phyloP scores from a whole-genome alignment of 2,113 vertebrate species.

The Corythornis cristatus region DNA sequence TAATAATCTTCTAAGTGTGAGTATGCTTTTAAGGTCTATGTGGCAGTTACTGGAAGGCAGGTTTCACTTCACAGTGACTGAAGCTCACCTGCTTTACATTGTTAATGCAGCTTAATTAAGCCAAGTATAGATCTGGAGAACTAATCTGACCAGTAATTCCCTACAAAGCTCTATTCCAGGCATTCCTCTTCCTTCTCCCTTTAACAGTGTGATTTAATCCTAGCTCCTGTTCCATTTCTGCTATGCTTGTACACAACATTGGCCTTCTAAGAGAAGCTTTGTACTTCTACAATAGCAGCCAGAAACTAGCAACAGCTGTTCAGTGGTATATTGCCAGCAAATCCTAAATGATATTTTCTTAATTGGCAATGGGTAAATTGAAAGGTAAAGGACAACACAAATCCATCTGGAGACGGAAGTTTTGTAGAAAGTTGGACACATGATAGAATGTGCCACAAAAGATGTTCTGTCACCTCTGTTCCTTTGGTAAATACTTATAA shows the following conservation, averaged over 20 bases:
- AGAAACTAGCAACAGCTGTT: constrained; percentile 50
- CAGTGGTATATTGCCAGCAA: background rate
- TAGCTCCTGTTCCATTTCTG: constrained; percentile 32
- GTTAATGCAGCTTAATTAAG: constrained; percentile 18
- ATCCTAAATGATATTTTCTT: background rate
- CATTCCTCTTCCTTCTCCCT: background rate
- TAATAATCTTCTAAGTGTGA: background rate
- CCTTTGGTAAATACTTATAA: background rate
- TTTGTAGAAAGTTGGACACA: background rate
- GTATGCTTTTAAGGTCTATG: background rate
- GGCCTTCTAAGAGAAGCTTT: background rate
- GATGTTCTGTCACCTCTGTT: background rate
- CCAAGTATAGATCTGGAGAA: background rate
- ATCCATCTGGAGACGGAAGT: background rate
- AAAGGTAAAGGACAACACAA: background rate
- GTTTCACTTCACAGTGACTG: background rate
- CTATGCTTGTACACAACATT: background rate
- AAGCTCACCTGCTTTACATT: background rate
- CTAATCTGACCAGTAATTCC: background rate
- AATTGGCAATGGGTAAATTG: background rate
- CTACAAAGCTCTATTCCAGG: background rate
- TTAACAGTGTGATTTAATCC: constrained; percentile 23
- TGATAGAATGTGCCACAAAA: background rate
- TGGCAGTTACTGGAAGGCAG: background rate
- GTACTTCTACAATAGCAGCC: background rate